Evolutionary conservation across 2,888 invertebrate species (phyloP), one percentile per base, ranked within the genome.

Genomic region (Agonopterix heracliana): DNA sequence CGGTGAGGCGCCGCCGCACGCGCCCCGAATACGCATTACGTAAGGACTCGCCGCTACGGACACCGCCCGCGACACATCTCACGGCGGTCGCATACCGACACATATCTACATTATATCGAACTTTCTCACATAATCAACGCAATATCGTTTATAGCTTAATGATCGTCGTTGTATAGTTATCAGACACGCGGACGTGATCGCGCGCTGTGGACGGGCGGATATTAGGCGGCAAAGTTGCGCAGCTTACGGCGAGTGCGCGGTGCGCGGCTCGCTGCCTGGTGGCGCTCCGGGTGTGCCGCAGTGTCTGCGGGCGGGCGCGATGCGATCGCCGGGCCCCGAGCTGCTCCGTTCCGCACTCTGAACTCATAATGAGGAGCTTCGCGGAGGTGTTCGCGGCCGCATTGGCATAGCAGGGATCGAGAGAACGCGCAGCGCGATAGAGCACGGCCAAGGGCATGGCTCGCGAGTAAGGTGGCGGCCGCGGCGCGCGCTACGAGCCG

Each of bases 1-100:
- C 78, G 80, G 75, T 83, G 81, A 83, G 79, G 78, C 71, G 77
- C 72, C 71, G 66, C 63, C 70, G 65, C 63, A 70, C 71, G 80
- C 78, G 76, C 73, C 74, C 74, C 66, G 66, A 60, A 61, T 59
- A 65, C 74, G 62, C 66, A 66, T 84, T 81, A 81, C 84, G 78
- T 82, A 84, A 84, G 71, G 65, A 69, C 64, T 54, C 59, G 54
- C 57, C 60, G 57, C 56, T 55, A 50, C 57, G 51, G 57, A 57
- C 59, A 54, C 54, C 60, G 54, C 57, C 60, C 62, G 57, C 52
- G 51, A 51, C 45, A 35, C 12, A 47, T 40, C 41, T 26, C 43
- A 42, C 60, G 52, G 56, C 61, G 50, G 57, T 55, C 59, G 53
- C 57, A 41, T 42, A 50, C 57, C 60, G 53, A 62, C 60, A 73